Evolutionary conservation across 1,140 invertebrate species (phyloP), one percentile per base, ranked within the genome.

Genomic region (Brachionus angularis): DNA sequence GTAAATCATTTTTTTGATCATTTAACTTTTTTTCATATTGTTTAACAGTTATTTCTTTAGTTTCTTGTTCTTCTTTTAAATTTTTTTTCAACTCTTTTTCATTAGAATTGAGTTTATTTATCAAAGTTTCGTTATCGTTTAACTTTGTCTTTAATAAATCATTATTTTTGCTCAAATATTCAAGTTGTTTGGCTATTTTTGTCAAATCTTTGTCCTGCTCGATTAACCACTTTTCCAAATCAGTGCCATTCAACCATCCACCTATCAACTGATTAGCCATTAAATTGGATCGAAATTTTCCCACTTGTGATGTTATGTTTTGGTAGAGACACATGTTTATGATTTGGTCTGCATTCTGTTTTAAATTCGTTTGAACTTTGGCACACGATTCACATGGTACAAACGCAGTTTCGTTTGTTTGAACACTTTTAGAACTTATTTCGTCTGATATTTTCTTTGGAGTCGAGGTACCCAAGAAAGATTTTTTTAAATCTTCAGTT

Each of bases 231-330:
- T 21, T 29, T 27, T 70, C 46, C 27, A 70, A 31, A 53, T 70
- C 67, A 33, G 39, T 2, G 31, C 67, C 46, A 27, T 29, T 70
- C 5, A 70, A 27, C 46, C 46, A 36, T 16, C 31, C 46, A 21
- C 67, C 46, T 3, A 50, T n/a, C n/a, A 70, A 29, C 47, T 67
- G 62, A 67, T 50, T 67, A 4, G 62, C 62, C 62, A 67, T 67
- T 46, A 67, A 34, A 33, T 33, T 50, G 29, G 42, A 21, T 7
- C 67, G 42, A 31, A 31, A 52, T 29, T 70, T 50, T 27, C 46
- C 67, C 5, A 70, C 46, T 27, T 39, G 33, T 23, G 67, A 70
- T 3, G 33, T 8, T 21, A 70, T 50, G 25, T 70, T 53, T 16
- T 50, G 42, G 14, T 50, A 50, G 44, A 52, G 67, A 44, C 67